Evolutionary conservation across 1,140 invertebrate genomes (phyloP).

Genomic region (Drosophila lowei): DNA sequence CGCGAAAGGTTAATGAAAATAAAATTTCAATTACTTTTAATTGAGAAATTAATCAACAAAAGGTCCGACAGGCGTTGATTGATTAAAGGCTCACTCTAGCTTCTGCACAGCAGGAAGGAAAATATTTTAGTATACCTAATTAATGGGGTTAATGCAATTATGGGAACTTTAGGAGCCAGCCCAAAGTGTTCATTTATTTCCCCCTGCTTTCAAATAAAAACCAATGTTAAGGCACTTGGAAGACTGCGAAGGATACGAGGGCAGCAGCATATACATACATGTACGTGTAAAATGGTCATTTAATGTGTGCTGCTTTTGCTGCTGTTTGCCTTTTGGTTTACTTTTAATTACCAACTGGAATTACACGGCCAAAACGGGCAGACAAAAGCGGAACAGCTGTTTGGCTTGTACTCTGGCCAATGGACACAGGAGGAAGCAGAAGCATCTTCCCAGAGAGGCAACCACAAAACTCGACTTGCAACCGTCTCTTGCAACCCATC

Average conservation of each 20-base stretch:
- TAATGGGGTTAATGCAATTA: too few species aligned
- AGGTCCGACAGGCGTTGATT: conserved; percentile 53
- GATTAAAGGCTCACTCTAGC: conserved; percentile 19
- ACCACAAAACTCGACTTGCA: conserved; percentile 48
- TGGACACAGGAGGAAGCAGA: conserved; percentile 4
- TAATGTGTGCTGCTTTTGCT: conserved; percentile 51
- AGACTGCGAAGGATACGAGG: conserved; percentile 9
- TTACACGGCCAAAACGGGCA: conserved; percentile 58
- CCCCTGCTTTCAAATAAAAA: conserved; percentile 11
- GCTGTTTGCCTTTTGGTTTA: conserved; percentile 71
- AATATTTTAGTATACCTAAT: conserved; percentile 3
- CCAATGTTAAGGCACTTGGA: conserved; percentile 19
- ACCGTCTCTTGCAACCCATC: conserved; percentile 27
- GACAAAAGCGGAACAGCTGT: conserved; percentile 68
- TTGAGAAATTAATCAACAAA: conserved; percentile 65
- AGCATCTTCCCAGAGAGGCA: conserved; percentile 32
- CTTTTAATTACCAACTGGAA: conserved; percentile 79
- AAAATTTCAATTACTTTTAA: conserved; percentile 68
- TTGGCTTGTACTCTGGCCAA: conserved; percentile 67
- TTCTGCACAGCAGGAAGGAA: not conserved
- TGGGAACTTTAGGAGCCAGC: conserved; percentile 1
- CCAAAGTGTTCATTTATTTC: too few species aligned
- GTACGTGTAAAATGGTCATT: conserved; percentile 52
- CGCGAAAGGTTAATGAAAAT: conserved; percentile 57
- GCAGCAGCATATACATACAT: not conserved